Evolutionary conservation across 2,888 invertebrate genomes (phyloP).

Genomic region (Ceriagrion tenellum): DNA sequence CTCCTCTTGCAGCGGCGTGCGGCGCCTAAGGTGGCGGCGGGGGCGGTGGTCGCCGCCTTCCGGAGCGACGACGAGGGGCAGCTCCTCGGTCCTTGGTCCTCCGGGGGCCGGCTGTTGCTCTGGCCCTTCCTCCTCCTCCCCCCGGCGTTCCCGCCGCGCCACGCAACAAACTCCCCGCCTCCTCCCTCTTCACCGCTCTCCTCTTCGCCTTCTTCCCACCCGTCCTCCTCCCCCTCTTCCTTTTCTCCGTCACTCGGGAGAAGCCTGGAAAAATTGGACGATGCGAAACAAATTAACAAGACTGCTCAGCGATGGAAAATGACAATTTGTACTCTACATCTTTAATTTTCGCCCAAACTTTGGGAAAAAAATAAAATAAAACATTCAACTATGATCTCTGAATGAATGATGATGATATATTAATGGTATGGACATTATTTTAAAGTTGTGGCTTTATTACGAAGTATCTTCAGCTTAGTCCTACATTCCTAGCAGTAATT

Average conservation of each 20-base stretch:
- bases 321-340: too few relatives aligned
- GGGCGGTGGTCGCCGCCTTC: background rate
- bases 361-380: too few relatives aligned
- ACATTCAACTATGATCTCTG: too few relatives aligned
- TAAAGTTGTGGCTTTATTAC: too few relatives aligned
- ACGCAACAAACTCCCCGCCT: background rate
- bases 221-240: conserved; percentile 60
- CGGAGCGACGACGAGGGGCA: background rate
- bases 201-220: conserved; percentile 45
- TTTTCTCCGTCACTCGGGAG: conserved; percentile 55
- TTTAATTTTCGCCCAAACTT: too few relatives aligned
- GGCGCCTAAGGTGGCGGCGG: background rate
- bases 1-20: conserved; percentile 55
- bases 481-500: too few relatives aligned
- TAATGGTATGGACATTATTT: too few relatives aligned
- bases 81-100: background rate
- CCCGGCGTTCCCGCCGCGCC: conserved; percentile 25
- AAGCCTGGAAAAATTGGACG: background rate
- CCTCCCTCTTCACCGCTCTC: too few relatives aligned
- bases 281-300: background rate
- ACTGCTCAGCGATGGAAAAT: too few relatives aligned
- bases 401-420: too few relatives aligned
- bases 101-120: conserved; percentile 19
- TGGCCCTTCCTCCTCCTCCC: conserved; percentile 13
- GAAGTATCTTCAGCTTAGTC: too few relatives aligned